Conservation (phyloP, 2,888 invertebrate species). For the Lathronympha strigana region DNA sequence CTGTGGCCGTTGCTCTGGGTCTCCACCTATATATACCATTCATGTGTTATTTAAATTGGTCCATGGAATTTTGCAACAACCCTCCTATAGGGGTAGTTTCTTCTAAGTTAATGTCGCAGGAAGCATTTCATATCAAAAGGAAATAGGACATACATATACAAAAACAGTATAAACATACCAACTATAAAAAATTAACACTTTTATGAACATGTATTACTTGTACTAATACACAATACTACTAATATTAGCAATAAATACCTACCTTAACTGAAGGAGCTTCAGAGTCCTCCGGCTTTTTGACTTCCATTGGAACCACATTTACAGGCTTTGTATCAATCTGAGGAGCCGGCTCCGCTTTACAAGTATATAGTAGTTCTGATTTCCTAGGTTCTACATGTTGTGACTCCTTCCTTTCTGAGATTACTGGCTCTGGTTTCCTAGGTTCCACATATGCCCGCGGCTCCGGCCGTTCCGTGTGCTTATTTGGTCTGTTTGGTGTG, state of each 20-base stretch:
- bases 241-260: no score
- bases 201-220: no score
- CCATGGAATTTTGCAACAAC: no score
- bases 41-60: no score
- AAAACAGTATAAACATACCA: no score
- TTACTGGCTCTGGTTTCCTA: background rate
- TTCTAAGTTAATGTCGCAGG: no score
- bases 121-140: no score
- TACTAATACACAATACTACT: no score
- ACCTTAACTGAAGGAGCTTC: background rate
- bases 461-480: background rate
- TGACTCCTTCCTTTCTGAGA: no score
- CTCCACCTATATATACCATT: conserved; percentile 5
- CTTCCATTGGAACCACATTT: background rate
- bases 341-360: background rate
- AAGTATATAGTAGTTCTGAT: background rate
- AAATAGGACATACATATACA: no score
- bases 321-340: background rate
- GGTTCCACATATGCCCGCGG: background rate
- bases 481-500: background rate
- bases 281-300: background rate
- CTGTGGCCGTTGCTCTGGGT: background rate
- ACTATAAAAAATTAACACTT: no score
- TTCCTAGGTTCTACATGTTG: background rate
- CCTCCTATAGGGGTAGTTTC: no score